These are phyloP conservation scores for Spicauda simplicius DNA, from an alignment of 2,888 invertebrate genomes.

Conservation along the genomic window DNA sequence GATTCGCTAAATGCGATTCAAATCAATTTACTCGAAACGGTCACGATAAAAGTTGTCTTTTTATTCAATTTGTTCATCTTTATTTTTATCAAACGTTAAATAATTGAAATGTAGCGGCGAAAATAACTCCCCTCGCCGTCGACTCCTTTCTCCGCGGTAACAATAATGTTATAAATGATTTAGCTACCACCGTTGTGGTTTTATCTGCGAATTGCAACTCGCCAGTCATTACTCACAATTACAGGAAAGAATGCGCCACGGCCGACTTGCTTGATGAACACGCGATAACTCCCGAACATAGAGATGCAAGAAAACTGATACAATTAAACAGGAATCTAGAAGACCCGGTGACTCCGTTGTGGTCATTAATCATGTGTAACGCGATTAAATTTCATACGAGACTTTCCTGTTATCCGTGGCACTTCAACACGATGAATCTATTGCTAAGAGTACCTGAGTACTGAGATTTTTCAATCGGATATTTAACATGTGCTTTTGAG, in stretches of 20 bases:
- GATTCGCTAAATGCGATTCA: constrained; percentile 14
- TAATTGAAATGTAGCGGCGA: constrained; percentile 16
- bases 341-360: constrained; percentile 67
- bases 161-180: constrained; percentile 32
- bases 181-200: constrained; percentile 27
- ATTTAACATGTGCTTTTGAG: not conserved
- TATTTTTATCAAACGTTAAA: constrained; percentile 7
- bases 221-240: constrained; percentile 43
- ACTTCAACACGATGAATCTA: constrained; percentile 14
- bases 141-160: constrained; percentile 20
- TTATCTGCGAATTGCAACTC: constrained; percentile 33
- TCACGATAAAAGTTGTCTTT: not conserved
- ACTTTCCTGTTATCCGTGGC: constrained; percentile 31
- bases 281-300: constrained; percentile 50
- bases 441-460: not conserved
- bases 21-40: constrained; percentile 9
- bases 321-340: constrained; percentile 72
- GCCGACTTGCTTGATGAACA: constrained; percentile 42
- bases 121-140: constrained; percentile 10
- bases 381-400: constrained; percentile 53
- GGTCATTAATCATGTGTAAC: constrained; percentile 65
- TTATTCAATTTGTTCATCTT: not conserved
- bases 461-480: not conserved
- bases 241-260: constrained; percentile 45
- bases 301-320: constrained; percentile 66